Base-by-base conservation (phyloP, 2,888 invertebrate species). In the Polietes domitor region DNA sequence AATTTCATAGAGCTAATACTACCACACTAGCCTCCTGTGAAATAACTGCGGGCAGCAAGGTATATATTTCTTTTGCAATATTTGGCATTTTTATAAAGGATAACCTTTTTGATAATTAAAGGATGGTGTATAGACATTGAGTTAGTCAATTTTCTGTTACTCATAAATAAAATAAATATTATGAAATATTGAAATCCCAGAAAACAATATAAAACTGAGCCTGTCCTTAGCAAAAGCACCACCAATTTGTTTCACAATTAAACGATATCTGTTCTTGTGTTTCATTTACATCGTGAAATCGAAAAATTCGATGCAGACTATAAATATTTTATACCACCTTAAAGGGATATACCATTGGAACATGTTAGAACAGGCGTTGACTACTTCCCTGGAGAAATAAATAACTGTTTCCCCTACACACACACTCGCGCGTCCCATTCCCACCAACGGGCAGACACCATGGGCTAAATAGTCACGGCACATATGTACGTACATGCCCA, bases 291-390 rank as follows among this genome's bases (percentile, higher is more conserved):
- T 28, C 32, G 15, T n/a, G 28, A 61, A 61, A 28, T 61, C 28
- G 61, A 61, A 61, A 61, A 28, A 15, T 28, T 61, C 43, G 75
- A 63, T 82, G 78, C 78, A 82, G 82, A 82, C 77, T 75, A 82
- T 82, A 79, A 82, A 82, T 82, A 82, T 82, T 82, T 82, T 72
- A 82, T 76, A 75, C 28, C 41, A 12, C 75, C 71, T 70, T 26
- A 80, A 71, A 61, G 71, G 61, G 73, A 74, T 82, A 61, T n/a
- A n/a, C n/a, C n/a, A n/a, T n/a, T n/a, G n/a, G n/a, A n/a, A n/a
- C 70, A 24, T 78, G 37, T 61, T 41, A 70, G 65, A 75, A 72
- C 65, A 79, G 75, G 75, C 75, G 79, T 72, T 37, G n/a, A 78
- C 71, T 10, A 32, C 4, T 61, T 61, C 61, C 61, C 61, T 15